Evolutionary conservation across 2,888 invertebrate genomes (phyloP).

Genomic region (Lysandra bellargus): DNA sequence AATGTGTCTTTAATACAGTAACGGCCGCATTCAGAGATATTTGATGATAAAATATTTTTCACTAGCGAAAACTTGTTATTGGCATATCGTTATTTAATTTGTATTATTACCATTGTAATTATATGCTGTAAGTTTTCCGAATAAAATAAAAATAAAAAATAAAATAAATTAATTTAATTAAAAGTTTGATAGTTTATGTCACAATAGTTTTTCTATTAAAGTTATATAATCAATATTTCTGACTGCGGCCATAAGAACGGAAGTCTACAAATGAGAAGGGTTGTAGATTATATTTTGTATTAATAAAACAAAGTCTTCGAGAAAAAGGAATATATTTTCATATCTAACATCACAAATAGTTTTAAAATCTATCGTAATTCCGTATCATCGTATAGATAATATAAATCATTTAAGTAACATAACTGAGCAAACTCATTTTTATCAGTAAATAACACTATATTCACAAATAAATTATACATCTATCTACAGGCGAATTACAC

Average conservation of each 20-base stretch:
- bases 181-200: too few relatives aligned
- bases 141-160: too few relatives aligned
- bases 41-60: too few relatives aligned
- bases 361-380: slow-evolving; percentile 19
- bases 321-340: slow-evolving; percentile 34
- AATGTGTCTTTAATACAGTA: too few relatives aligned
- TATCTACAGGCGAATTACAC: slow-evolving; percentile 1
- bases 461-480: slow-evolving; percentile 5
- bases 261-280: neutral
- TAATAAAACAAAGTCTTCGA: neutral
- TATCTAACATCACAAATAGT: slow-evolving; percentile 32
- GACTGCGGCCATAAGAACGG: neutral
- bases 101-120: too few relatives aligned
- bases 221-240: too few relatives aligned
- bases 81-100: too few relatives aligned
- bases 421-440: slow-evolving; percentile 26
- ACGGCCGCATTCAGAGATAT: too few relatives aligned
- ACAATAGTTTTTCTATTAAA: too few relatives aligned
- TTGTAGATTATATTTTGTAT: neutral
- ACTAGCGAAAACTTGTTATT: too few relatives aligned
- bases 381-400: neutral
- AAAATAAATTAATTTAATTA: too few relatives aligned
- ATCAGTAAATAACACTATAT: slow-evolving; percentile 1
- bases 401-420: slow-evolving; percentile 23
- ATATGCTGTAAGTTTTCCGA: too few relatives aligned